Base-by-base conservation (phyloP, 1,140 invertebrate genomes). In the Lucilia sericata region DNA sequence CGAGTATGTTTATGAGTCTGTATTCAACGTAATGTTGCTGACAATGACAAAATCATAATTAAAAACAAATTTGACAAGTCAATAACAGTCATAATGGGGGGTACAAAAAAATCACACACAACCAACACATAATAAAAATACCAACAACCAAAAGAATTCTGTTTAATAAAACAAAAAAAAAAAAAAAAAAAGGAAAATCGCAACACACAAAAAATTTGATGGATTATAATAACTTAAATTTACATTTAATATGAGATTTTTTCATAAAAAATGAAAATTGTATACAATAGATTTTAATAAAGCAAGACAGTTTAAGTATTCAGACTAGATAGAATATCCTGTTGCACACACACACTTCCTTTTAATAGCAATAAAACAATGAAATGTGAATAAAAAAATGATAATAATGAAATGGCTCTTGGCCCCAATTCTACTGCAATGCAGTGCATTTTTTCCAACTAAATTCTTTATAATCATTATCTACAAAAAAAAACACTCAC, bases 1-100 rank as follows among this genome's bases (percentile, higher is more conserved):
- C 55, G 14, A 60, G 55, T 12, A 70, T 19, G 65, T 70, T 70
- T 70, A 70, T 70, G 65, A 70, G 19, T 25, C 65, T 70, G 65
- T 70, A 25, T 25, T 70, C 65, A 21, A 25, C 19, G 75, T 47
- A 78, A 36, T 47, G 75, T 78, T 78, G 75, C 75, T 78, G 75
- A 78, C 75, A 78, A 78, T 78, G 75, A 78, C 75, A 78, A 78
- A 78, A 78, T 78, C 75, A 78, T 78, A 78, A 78, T 78, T 78
- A 78, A 78, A 78, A 78, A 78, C 75, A 78, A 78, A 78, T 78
- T 78, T 78, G 75, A 78, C 75, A 78, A 78, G 34, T 78, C 75
- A 78, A 78, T 78, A 78, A 78, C 75, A 42, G 36, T 78, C 75
- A 78, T 78, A 78, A 78, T 47, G 75, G 75, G 75, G 75, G 36